Evolutionary conservation across 64 coral and sea anemone species (phyloP).

Genomic region (Actinia equina): DNA sequence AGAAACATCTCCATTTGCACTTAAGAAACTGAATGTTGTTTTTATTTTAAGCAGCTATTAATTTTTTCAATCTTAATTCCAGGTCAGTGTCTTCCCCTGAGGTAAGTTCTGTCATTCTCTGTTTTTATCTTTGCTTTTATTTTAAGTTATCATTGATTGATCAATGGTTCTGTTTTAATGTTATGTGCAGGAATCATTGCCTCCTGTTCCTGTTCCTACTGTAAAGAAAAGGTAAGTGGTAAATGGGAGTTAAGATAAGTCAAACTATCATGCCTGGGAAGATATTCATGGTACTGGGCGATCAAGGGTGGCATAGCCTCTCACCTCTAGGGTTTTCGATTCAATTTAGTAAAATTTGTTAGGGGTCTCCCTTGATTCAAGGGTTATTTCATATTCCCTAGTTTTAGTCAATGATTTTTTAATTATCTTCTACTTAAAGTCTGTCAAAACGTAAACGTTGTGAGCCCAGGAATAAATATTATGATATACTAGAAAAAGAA

Average conservation of each 20-base stretch:
- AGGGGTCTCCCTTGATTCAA: too few relatives aligned
- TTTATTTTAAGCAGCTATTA: too few relatives aligned
- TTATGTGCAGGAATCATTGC: neutral
- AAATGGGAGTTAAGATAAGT: neutral
- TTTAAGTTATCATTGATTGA: neutral
- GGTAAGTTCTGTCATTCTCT: neutral
- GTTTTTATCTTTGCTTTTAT: neutral
- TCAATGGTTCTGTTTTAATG: neutral
- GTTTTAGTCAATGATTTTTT: too few relatives aligned
- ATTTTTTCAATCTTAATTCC: neutral
- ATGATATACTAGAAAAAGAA: too few relatives aligned
- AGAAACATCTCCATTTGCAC: neutral
- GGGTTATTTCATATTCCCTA: too few relatives aligned
- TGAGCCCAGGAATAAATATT: too few relatives aligned
- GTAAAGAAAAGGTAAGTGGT: conserved; percentile 5
- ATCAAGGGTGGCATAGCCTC: too few relatives aligned
- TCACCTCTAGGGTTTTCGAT: too few relatives aligned
- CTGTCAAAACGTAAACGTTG: too few relatives aligned
- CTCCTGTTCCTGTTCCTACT: neutral
- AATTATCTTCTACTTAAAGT: too few relatives aligned
- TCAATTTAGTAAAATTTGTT: too few relatives aligned
- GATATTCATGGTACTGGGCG: too few relatives aligned
- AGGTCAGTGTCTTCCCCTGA: conserved; percentile 19
- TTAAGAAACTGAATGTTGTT: neutral
- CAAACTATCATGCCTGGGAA: neutral